Base-by-base conservation (phyloP, 2,797 vertebrate genomes). In the Otolemur crassicaudatus region DNA sequence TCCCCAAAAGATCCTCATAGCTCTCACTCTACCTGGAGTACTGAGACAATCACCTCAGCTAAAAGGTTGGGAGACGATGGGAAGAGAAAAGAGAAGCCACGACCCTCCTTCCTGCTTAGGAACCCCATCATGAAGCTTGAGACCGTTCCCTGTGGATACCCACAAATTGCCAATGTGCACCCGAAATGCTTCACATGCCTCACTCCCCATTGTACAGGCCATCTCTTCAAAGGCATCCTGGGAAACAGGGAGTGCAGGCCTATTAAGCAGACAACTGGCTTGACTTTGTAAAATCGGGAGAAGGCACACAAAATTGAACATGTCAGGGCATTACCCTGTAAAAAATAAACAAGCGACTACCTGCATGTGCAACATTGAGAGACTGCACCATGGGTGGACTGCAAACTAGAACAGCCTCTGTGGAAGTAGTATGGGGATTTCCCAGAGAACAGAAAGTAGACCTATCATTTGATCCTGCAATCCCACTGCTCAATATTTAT, bases 51-150 rank as follows among this genome's bases (percentile, higher is more conserved):
- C 40, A 27, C 34, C 11, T 10, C 22, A 40, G 53, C 61, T 61
- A 37, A 40, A 40, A 27, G n/a, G 11, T 2, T 34, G 22, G 7
- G 5, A 73, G n/a, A 37, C 3, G 13, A 16, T 31, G 22, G 10
- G 23, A 46, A 53, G 29, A 65, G 4, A 17, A 12, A 20, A 76
- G 34, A 91, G 4, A 65, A 29, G 46, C 16, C 37, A 43, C 9
- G 17, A 19, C 1, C 6, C 3, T 20, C 25, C 10, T 29, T n/a
- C 37, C 5, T 56, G 2, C 4, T 16, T 11, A 56, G 0, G 2
- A 22, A 7, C 53, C 16, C 40, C 3, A 37, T 46, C 0, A 11
- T 20, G 34, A 27, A 67, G 3, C n/a, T 69, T 49, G 7, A 19
- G 23, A 25, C 17, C 3, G 9, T 75, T 31, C 27, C 46, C 8